These are phyloP conservation scores for Uropsilus gracilis DNA, from an alignment of 2,113 vertebrate genomes.

Conservation along the genomic window DNA sequence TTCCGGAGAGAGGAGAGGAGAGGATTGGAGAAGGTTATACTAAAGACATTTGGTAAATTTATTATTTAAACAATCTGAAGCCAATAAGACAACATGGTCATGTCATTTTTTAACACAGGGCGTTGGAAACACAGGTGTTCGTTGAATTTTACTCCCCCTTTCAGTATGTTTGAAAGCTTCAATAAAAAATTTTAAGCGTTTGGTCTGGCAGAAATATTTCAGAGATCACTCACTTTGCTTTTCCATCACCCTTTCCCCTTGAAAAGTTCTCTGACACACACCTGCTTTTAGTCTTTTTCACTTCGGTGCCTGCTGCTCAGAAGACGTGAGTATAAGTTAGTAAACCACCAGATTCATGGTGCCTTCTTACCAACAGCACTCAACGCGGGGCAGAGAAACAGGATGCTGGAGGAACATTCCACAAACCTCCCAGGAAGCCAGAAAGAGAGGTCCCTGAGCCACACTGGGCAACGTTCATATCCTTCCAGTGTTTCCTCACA, in stretches of 20 bases:
- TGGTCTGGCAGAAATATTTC: not conserved
- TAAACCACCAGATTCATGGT: not conserved
- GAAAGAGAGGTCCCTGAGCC: too few relatives aligned
- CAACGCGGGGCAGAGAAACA: not conserved
- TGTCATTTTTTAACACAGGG: not conserved
- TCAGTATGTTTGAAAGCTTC: not conserved
- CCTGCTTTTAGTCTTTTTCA: not conserved
- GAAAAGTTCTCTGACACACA: not conserved
- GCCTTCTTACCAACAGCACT: not conserved
- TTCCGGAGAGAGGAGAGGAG: not conserved
- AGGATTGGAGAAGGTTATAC: not conserved
- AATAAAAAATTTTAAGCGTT: not conserved
- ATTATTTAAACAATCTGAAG: constrained; percentile 3
- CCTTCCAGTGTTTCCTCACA: not conserved
- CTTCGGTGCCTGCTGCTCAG: not conserved
- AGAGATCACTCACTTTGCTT: not conserved
- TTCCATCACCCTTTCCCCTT: not conserved
- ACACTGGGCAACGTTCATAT: fast-evolving
- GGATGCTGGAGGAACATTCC: not conserved
- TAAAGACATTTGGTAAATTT: not conserved
- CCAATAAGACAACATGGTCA: not conserved
- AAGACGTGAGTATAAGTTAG: not conserved
- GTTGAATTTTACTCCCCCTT: not conserved
- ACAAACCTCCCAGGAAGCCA: not conserved
- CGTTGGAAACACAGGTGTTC: not conserved